Percentiles rank a stretch among this genome's conserved stretches.
These are phyloP conservation scores for Auanema sp. DNA, from an alignment of 2,888 invertebrate genomes.

Conservation along the genomic window DNA sequence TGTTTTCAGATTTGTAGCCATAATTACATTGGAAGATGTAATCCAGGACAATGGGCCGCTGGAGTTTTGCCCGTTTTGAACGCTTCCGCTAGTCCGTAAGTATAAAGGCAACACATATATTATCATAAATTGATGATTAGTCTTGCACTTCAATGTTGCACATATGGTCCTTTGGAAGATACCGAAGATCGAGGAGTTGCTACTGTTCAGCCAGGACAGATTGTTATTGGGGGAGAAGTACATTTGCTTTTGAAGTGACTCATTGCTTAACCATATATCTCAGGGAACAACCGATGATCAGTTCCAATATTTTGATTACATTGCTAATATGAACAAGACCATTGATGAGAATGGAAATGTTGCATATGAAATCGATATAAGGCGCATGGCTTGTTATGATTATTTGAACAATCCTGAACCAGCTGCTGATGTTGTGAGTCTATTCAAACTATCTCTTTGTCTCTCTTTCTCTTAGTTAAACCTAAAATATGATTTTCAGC, in stretches of 20 bases:
- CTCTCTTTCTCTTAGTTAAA: no score
- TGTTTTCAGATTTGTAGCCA: no score
- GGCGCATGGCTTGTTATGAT: constrained; percentile 50
- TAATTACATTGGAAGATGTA: no score
- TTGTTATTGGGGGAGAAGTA: constrained; percentile 12
- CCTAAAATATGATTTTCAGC: no score
- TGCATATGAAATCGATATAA: constrained; percentile 56
- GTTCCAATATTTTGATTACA: constrained; percentile 59
- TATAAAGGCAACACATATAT: no score
- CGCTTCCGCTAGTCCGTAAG: constrained; percentile 19
- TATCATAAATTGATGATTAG: constrained; percentile 23
- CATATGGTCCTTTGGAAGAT: constrained; percentile 40
- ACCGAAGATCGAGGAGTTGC: constrained; percentile 10
- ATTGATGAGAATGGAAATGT: constrained; percentile 42
- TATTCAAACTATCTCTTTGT: no score
- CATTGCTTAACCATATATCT: constrained; percentile 18
- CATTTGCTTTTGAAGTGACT: constrained; percentile 12
- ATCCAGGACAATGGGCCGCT: constrained; percentile 54
- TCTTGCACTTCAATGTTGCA: constrained; percentile 53
- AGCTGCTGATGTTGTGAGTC: no score
- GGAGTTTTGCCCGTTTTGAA: constrained; percentile 59
- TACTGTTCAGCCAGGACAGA: not conserved
- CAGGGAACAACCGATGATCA: constrained; percentile 20
- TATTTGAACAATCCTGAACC: no score
- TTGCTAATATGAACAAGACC: constrained; percentile 53